Conservation (phyloP, 2,113 vertebrate genomes). For the Dunckerocampus dactyliophorus region DNA sequence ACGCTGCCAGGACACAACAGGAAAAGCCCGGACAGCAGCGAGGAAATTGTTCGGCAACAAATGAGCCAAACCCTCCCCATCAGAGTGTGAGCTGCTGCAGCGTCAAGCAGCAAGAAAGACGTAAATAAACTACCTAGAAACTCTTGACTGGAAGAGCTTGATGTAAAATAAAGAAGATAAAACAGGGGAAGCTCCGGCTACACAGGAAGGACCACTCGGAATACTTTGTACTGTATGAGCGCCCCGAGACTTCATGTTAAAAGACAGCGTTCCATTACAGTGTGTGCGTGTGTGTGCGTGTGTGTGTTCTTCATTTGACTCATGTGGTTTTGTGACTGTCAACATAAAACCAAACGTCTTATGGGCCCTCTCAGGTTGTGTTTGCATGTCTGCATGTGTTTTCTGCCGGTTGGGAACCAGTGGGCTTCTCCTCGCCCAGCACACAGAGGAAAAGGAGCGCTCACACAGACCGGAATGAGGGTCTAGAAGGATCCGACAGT, state of each 20-base stretch:
- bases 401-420: conserved; percentile 59
- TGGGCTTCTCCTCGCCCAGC: conserved; percentile 14
- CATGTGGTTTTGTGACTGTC: conserved; percentile 66
- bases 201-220: conserved; percentile 31
- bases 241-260: conserved; percentile 39
- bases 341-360: conserved; percentile 66
- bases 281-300: conserved; percentile 60
- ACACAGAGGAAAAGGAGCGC: conserved; percentile 22
- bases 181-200: conserved; percentile 17
- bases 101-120: neutral
- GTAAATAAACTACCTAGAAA: conserved; percentile 52
- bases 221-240: conserved; percentile 23
- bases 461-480: conserved; percentile 21
- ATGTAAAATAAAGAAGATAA: conserved; percentile 55
- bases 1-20: conserved; percentile 77
- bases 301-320: conserved; percentile 64
- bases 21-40: conserved; percentile 70
- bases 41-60: conserved; percentile 72
- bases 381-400: conserved; percentile 81
- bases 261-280: conserved; percentile 52
- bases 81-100: conserved; percentile 54
- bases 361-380: conserved; percentile 73
- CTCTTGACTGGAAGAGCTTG: conserved; percentile 40
- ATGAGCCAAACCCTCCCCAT: conserved; percentile 79
- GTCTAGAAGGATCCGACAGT: conserved; percentile 42